Evolutionary conservation across 2,888 invertebrate species (phyloP).

Genomic region (Horisme vitalbata): DNA sequence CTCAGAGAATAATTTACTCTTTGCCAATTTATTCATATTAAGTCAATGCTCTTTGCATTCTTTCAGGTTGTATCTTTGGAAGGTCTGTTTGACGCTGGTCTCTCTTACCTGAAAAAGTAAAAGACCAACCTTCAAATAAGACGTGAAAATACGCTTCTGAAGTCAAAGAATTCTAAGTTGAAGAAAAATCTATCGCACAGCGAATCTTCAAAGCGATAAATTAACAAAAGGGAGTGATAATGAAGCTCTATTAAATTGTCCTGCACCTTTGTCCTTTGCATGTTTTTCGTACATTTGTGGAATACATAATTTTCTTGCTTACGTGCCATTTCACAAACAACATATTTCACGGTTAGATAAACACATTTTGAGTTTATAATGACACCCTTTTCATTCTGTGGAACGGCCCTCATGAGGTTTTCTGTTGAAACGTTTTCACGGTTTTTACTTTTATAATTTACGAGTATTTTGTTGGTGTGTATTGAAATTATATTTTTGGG

Average conservation of each 20-base stretch:
- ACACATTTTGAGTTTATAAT: conserved; percentile 46
- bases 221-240: too few species aligned
- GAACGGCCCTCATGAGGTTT: conserved; percentile 25
- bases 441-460: conserved; percentile 20
- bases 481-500: conserved; percentile 3
- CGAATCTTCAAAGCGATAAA: too few species aligned
- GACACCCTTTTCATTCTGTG: conserved; percentile 33
- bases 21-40: too few species aligned
- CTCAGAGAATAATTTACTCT: too few species aligned
- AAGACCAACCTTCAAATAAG: too few species aligned
- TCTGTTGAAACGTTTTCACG: conserved; percentile 19
- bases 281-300: conserved; percentile 12
- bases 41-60: too few species aligned
- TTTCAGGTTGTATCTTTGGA: too few species aligned
- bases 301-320: conserved; percentile 25
- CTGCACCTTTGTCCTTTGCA: conserved; percentile 8
- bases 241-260: conserved; percentile 20
- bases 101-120: too few species aligned
- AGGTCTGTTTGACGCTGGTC: too few species aligned
- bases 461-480: conserved; percentile 17
- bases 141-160: too few species aligned
- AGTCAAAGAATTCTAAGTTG: too few species aligned
- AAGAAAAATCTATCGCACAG: too few species aligned
- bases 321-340: conserved; percentile 24
- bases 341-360: conserved; percentile 44